Base-by-base conservation (phyloP, 2,797 vertebrate genomes). In the Danio jaintianensis region DNA sequence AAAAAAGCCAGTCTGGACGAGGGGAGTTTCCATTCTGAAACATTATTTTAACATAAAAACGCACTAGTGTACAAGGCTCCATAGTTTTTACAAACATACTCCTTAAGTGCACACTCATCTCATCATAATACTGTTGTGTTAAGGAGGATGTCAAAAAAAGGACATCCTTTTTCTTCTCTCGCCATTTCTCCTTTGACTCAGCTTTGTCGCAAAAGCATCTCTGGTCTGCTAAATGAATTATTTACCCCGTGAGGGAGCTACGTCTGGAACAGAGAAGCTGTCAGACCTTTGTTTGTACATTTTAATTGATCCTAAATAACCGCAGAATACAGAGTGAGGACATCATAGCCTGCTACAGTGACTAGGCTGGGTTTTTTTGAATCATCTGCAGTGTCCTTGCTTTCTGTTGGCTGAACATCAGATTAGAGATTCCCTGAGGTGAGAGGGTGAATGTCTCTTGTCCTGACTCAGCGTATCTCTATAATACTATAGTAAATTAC, bases 401-500 rank as follows among this genome's bases (percentile, higher is more conserved):
- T 45, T 78, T 48, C 59, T 68, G 66, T 79, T 67, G 75, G 50
- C 10, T 7, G 16, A 15, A n/a, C 4, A 40, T 53, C 67, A 67
- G 40, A 53, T 78, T 29, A 55, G 71, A 36, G 78, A 79, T 76
- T 53, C 66, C 71, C 58, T 6, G 29, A 80, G n/a, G 52, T 59
- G 72, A 67, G n/a, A 64, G 42, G 73, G 55, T 36, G 0, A 10
- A 20, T 58, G 36, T 42, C 71, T 67, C 16, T 53, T 66, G 38
- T 75, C 29, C 52, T 83, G 69, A 85, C 58, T 81, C 74, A 81
- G 74, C 78, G 80, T n/a, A 74, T 80, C 50, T 55, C 13, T 68
- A n/a, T n/a, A n/a, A 29, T 3, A 29, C 29, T 29, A 29, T 29
- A 1, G 3, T 29, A 47, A 47, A 47, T 47, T 47, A 47, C 22